These are phyloP conservation scores for Nicator chloris DNA, from an alignment of 2,113 vertebrate genomes.

Conservation along the genomic window DNA sequence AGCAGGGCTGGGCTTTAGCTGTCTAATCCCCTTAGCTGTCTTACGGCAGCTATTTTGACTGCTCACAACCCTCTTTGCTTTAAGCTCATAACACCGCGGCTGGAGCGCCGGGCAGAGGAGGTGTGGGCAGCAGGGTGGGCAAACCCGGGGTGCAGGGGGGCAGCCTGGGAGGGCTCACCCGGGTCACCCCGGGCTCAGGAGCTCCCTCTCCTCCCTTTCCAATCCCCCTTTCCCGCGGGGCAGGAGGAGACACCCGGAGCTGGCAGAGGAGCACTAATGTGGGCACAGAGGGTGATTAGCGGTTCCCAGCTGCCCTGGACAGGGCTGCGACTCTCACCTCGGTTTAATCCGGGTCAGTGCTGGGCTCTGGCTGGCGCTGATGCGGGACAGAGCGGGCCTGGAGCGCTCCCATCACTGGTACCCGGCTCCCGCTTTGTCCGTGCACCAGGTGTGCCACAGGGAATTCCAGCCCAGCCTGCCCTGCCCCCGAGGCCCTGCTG, in stretches of 20 bases:
- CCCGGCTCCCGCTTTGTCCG: neutral
- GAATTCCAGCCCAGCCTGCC: neutral
- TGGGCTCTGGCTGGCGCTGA: neutral
- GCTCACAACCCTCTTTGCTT: conserved; percentile 29
- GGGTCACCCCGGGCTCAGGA: too few relatives aligned
- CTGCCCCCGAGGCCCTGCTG: neutral
- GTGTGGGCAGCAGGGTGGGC: neutral
- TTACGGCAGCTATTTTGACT: conserved; percentile 42
- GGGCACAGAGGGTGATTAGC: neutral
- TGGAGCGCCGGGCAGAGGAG: neutral
- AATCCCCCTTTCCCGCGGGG: neutral
- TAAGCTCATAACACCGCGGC: neutral
- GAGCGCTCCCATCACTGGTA: rapidly evolving
- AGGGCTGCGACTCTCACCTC: neutral
- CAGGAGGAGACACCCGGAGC: neutral
- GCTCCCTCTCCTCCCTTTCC: too few relatives aligned
- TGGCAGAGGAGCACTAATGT: neutral
- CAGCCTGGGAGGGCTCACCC: neutral
- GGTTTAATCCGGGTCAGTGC: neutral
- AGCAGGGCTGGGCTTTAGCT: neutral
- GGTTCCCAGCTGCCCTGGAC: neutral
- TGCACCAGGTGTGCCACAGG: rapidly evolving
- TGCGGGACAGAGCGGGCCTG: neutral
- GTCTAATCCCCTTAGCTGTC: conserved; percentile 28
- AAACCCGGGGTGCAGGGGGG: rapidly evolving